These are phyloP conservation scores for Acestrorhynchus altus DNA, from an alignment of 2,797 vertebrate species.

Conservation along the genomic window DNA sequence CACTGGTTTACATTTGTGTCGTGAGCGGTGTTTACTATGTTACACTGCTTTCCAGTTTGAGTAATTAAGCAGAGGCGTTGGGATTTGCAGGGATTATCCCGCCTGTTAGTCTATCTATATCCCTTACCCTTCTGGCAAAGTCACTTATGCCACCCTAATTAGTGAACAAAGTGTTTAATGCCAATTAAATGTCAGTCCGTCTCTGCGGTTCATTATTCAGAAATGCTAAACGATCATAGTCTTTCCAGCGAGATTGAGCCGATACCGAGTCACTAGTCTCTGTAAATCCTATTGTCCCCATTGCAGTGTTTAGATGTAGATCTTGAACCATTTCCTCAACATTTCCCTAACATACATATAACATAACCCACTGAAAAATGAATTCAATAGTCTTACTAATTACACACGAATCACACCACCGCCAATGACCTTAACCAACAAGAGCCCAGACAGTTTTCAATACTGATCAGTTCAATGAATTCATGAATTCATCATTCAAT, in stretches of 20 bases:
- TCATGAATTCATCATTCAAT: too few relatives aligned
- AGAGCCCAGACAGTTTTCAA: too few relatives aligned
- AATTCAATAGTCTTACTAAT: too few relatives aligned
- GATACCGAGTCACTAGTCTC: background rate
- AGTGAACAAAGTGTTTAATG: slow-evolving; percentile 40
- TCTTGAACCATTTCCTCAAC: too few relatives aligned
- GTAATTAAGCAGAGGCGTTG: slow-evolving; percentile 50
- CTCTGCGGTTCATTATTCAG: background rate
- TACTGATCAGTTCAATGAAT: too few relatives aligned
- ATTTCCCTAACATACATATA: too few relatives aligned
- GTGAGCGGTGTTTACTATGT: slow-evolving; percentile 18
- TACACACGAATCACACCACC: too few relatives aligned
- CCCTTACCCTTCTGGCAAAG: slow-evolving; percentile 40
- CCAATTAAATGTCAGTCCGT: slow-evolving; percentile 28
- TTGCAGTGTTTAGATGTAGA: too few relatives aligned
- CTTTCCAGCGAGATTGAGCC: background rate
- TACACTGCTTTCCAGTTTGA: slow-evolving; percentile 45
- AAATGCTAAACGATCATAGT: background rate
- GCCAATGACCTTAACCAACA: too few relatives aligned
- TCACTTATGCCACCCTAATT: slow-evolving; percentile 43
- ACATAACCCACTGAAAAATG: too few relatives aligned
- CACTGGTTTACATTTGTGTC: background rate
- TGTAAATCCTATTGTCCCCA: background rate
- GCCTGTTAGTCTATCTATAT: slow-evolving; percentile 53
- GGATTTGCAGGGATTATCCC: slow-evolving; percentile 61